These are phyloP conservation scores for Leptinotarsa lineolata DNA, from an alignment of 1,140 invertebrate genomes.

Conservation along the genomic window DNA sequence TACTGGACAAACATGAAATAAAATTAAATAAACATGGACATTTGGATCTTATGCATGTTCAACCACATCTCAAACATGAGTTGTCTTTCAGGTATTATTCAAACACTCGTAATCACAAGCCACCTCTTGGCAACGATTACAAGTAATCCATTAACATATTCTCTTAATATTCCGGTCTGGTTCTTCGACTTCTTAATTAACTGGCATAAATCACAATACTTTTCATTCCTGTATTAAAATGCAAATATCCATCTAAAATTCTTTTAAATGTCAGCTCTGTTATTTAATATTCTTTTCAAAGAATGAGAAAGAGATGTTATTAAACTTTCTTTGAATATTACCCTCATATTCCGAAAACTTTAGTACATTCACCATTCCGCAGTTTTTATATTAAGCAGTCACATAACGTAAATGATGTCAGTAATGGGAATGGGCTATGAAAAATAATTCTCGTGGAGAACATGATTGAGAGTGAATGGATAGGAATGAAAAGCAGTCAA, in stretches of 20 bases:
- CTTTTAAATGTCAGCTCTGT: constrained; percentile 22
- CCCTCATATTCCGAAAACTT: constrained; percentile 5
- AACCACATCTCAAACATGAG: too few relatives aligned
- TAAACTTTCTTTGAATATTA: constrained; percentile 15
- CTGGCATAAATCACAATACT: constrained; percentile 31
- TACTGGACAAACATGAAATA: too few relatives aligned
- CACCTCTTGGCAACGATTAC: not conserved
- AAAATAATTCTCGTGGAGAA: too few relatives aligned
- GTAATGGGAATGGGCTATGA: too few relatives aligned
- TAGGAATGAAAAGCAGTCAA: too few relatives aligned
- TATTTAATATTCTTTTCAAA: constrained; percentile 26
- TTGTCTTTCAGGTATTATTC: too few relatives aligned
- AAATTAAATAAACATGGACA: too few relatives aligned
- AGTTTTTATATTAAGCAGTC: not conserved
- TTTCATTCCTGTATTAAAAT: constrained; percentile 29
- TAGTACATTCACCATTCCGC: not conserved
- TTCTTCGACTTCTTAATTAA: constrained; percentile 25
- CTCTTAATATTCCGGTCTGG: constrained; percentile 7
- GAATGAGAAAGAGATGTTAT: constrained; percentile 21
- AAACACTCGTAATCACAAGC: too few relatives aligned
- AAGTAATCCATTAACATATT: constrained; percentile 25
- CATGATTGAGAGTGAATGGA: too few relatives aligned
- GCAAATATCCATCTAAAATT: constrained; percentile 29
- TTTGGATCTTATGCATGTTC: too few relatives aligned
- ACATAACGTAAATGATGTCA: not conserved